Percentiles rank a stretch among this genome's conserved stretches.
These are phyloP conservation scores for Ceratoteleas bidentatus DNA, from an alignment of 1,140 invertebrate species.

Conservation along the genomic window DNA sequence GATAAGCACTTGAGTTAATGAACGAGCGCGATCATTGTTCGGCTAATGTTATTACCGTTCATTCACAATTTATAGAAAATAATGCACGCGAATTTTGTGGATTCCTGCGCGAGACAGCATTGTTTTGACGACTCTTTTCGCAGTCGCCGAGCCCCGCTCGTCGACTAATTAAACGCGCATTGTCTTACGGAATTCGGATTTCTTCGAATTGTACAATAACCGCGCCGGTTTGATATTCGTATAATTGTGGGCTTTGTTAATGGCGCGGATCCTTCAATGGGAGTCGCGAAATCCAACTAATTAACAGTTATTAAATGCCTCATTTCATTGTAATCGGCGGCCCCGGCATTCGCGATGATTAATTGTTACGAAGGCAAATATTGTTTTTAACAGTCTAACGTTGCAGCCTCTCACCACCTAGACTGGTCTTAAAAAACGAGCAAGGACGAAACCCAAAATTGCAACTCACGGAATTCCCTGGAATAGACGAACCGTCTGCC, in stretches of 20 bases:
- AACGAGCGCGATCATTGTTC: conserved; percentile 55
- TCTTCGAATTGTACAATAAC: conserved; percentile 33
- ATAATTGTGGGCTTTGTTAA: conserved; percentile 20
- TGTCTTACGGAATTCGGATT: conserved; percentile 33
- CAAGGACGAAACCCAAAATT: not conserved
- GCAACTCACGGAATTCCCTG: not conserved
- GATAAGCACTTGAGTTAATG: conserved; percentile 49
- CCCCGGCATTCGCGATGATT: not conserved
- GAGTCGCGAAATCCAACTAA: not conserved
- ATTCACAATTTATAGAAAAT: conserved; percentile 55
- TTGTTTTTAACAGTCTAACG: too few relatives aligned
- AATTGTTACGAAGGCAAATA: too few relatives aligned
- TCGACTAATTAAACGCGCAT: conserved; percentile 52
- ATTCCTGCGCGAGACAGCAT: conserved; percentile 38
- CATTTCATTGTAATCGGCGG: conserved; percentile 7
- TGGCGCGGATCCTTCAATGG: conserved; percentile 8
- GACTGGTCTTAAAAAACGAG: not conserved
- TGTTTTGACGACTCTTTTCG: conserved; percentile 22
- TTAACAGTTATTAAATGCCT: conserved; percentile 10
- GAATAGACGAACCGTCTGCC: conserved; percentile 22
- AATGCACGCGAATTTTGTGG: conserved; percentile 36
- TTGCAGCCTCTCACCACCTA: not conserved
- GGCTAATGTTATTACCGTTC: conserved; percentile 55
- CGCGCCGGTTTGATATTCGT: conserved; percentile 35
- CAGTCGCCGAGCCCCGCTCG: conserved; percentile 19